Conservation (phyloP, 2,888 invertebrate species). For the Rhamphomyia laevipes region DNA sequence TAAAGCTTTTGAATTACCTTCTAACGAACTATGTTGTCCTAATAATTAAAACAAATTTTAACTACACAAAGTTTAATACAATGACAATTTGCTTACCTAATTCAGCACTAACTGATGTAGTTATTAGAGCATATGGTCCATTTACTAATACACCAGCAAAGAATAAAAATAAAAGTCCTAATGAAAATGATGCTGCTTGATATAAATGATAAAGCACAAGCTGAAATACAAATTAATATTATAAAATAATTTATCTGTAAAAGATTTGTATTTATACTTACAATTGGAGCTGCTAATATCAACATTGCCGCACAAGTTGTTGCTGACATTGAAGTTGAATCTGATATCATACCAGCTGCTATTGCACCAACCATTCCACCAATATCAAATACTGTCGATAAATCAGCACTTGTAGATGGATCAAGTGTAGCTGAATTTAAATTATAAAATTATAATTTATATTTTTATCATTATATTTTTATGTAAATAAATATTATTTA, state of each 20-base stretch:
- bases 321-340: constrained; percentile 73
- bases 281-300: constrained; percentile 67
- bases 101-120: constrained; percentile 92
- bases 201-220: constrained; percentile 66
- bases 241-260: constrained; percentile 1
- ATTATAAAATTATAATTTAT: neutral
- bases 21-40: constrained; percentile 72
- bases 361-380: constrained; percentile 88
- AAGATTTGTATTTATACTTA: constrained; percentile 31
- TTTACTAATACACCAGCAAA: constrained; percentile 77
- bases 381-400: constrained; percentile 74
- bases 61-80: neutral
- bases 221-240: constrained; percentile 40
- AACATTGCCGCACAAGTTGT: constrained; percentile 78
- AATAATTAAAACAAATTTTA: constrained; percentile 1
- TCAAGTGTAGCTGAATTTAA: constrained; percentile 49
- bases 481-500: constrained; percentile 41
- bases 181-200: constrained; percentile 47
- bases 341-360: constrained; percentile 74
- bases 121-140: constrained; percentile 92
- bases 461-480: neutral
- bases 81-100: constrained; percentile 39
- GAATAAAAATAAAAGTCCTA: constrained; percentile 58
- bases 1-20: constrained; percentile 75
- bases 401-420: constrained; percentile 57